A percentile compares a stretch with the other conserved stretches of the same genome.
Conservation (phyloP, 2,113 vertebrate species). For the Stegastes partitus region DNA sequence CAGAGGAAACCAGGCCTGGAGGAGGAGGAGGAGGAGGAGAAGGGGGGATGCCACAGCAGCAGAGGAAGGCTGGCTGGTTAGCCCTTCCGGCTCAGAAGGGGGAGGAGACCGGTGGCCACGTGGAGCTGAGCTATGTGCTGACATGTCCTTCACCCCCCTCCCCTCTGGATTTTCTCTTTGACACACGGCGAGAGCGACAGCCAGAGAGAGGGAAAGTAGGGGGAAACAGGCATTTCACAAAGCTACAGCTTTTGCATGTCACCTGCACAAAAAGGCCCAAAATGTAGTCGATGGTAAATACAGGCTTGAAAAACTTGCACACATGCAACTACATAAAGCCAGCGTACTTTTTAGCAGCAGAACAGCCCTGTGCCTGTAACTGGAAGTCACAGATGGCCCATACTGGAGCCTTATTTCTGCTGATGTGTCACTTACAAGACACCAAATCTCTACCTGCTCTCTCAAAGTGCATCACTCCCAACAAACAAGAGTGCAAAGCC, state of each 20-base stretch:
- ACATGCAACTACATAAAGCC: background rate
- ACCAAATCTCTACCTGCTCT: slow-evolving; percentile 1
- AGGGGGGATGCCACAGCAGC: slow-evolving; percentile 68
- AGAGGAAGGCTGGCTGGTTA: slow-evolving; percentile 69
- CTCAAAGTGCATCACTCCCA: background rate
- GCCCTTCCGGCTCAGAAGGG: slow-evolving; percentile 69
- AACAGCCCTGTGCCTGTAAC: background rate
- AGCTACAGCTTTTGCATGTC: slow-evolving; percentile 22
- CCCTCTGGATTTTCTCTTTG: slow-evolving; percentile 29
- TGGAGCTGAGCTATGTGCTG: slow-evolving; percentile 82
- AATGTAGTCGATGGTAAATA: no score
- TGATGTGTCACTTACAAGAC: background rate
- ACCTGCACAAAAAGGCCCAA: background rate
- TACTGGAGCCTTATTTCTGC: background rate
- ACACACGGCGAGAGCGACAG: slow-evolving; percentile 23
- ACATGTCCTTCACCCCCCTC: slow-evolving; percentile 72
- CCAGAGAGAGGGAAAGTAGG: background rate
- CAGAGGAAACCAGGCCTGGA: slow-evolving; percentile 36
- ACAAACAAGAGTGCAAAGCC: slow-evolving; percentile 10
- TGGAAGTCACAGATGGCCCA: background rate
- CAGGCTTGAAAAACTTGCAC: no score
- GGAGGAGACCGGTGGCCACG: slow-evolving; percentile 79
- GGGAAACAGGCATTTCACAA: slow-evolving; percentile 3
- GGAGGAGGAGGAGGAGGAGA: slow-evolving; percentile 34
- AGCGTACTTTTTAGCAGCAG: background rate